Conservation (phyloP, 2,888 invertebrate species). For the Monopis laevigella region DNA sequence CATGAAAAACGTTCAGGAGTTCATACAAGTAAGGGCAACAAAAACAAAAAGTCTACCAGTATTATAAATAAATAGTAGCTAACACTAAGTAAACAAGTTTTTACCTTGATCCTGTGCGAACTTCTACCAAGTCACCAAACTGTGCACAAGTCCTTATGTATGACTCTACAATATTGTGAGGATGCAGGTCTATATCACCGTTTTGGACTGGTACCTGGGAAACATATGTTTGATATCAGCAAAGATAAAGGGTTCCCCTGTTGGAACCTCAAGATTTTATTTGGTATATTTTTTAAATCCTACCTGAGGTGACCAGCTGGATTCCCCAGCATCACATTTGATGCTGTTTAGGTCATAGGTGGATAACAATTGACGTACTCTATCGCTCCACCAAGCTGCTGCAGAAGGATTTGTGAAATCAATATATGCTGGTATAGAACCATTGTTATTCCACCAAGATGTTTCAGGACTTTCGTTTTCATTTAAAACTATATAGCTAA, state of each 20-base stretch:
- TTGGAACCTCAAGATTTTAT: no score
- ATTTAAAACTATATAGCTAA: constrained; percentile 57
- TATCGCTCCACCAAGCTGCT: constrained; percentile 67
- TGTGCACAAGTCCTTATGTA: constrained; percentile 66
- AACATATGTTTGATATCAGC: no score
- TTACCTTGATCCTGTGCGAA: constrained; percentile 50
- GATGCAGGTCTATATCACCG: constrained; percentile 53
- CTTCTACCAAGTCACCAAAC: constrained; percentile 71
- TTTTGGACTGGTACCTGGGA: constrained; percentile 45
- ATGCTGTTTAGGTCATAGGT: constrained; percentile 76
- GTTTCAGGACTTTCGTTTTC: constrained; percentile 50
- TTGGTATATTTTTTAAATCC: neutral
- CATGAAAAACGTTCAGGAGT: neutral
- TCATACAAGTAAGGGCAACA: neutral
- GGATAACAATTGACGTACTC: constrained; percentile 61
- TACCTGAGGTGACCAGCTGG: constrained; percentile 71
- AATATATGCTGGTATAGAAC: constrained; percentile 62
- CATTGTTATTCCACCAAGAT: constrained; percentile 64
- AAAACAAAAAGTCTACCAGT: no score
- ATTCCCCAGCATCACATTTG: constrained; percentile 86
- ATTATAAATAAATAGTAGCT: neutral
- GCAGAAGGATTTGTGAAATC: constrained; percentile 79
- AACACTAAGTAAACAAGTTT: neutral
- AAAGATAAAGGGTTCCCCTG: no score
- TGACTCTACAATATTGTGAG: constrained; percentile 62